phyloP scores from a whole-genome alignment of 2,113 vertebrate genomes.

The Sylvietta virens region DNA sequence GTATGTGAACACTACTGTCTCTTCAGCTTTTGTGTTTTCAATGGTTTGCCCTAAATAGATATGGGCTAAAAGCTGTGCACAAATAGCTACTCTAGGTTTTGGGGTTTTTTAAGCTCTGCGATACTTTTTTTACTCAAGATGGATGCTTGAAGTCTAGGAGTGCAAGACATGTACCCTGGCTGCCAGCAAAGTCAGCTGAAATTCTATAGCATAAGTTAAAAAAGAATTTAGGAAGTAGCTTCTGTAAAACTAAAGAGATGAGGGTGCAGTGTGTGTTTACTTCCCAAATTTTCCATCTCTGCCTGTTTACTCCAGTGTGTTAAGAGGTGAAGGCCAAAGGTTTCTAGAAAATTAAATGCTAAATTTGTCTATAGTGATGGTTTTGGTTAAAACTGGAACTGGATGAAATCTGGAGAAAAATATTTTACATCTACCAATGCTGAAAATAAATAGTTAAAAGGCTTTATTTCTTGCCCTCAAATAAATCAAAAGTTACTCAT shows the following conservation, averaged over 20 bases:
- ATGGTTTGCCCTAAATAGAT: neutral
- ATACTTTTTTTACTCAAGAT: neutral
- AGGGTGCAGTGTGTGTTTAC: neutral
- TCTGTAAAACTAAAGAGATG: neutral
- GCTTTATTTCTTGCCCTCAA: neutral
- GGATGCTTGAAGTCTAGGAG: neutral
- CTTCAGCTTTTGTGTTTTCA: neutral
- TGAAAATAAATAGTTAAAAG: neutral
- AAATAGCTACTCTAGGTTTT: neutral
- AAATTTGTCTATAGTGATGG: neutral
- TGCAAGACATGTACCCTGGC: neutral
- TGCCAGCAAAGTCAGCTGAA: neutral
- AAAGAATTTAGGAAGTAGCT: neutral
- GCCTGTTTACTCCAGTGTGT: neutral
- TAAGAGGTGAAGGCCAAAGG: neutral
- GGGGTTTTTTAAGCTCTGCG: neutral
- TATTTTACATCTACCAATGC: neutral
- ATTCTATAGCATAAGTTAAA: neutral
- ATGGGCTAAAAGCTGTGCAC: neutral
- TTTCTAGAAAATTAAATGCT: neutral
- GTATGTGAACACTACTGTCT: neutral
- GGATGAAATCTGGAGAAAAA: neutral
- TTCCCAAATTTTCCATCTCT: neutral
- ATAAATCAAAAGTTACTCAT: neutral
- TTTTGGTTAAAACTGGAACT: neutral